Percentiles rank a stretch among this genome's conserved stretches.
Evolutionary conservation across 2,797 vertebrate species (phyloP).

Genomic region (Myotis findleyi): DNA sequence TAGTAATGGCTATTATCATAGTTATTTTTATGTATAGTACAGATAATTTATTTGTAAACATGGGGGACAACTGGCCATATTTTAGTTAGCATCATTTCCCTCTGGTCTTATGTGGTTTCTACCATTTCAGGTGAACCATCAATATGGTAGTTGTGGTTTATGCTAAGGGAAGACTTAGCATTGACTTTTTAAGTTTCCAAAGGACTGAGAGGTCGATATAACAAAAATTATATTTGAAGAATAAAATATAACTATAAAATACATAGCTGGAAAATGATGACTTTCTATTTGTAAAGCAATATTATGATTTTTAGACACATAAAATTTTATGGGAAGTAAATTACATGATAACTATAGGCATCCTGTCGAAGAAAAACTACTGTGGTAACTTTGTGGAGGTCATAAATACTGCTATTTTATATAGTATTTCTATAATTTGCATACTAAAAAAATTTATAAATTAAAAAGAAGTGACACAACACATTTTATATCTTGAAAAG

Average conservation of each 20-base stretch:
- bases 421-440: slow-evolving; percentile 3
- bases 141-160: slow-evolving; percentile 8
- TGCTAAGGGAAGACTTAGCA: neutral
- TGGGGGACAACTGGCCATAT: neutral
- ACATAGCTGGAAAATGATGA: slow-evolving; percentile 27
- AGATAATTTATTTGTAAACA: neutral
- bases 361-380: slow-evolving; percentile 26
- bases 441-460: slow-evolving; percentile 62
- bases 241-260: slow-evolving; percentile 56
- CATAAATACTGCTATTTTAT: slow-evolving; percentile 43
- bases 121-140: slow-evolving; percentile 13
- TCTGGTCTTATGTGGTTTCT: neutral
- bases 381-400: slow-evolving; percentile 60
- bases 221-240: slow-evolving; percentile 48
- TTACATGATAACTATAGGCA: slow-evolving; percentile 45
- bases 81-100: neutral
- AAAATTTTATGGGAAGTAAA: slow-evolving; percentile 67
- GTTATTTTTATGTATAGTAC: neutral
- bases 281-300: slow-evolving; percentile 20
- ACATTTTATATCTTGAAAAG: slow-evolving; percentile 69
- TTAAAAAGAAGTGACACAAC: neutral
- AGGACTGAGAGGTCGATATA: slow-evolving; percentile 13
- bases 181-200: slow-evolving; percentile 59
- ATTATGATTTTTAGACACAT: slow-evolving; percentile 54
- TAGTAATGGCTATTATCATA: neutral